These are phyloP conservation scores for Hirtodrosophila confusa DNA, from an alignment of 2,888 invertebrate genomes.

Conservation along the genomic window DNA sequence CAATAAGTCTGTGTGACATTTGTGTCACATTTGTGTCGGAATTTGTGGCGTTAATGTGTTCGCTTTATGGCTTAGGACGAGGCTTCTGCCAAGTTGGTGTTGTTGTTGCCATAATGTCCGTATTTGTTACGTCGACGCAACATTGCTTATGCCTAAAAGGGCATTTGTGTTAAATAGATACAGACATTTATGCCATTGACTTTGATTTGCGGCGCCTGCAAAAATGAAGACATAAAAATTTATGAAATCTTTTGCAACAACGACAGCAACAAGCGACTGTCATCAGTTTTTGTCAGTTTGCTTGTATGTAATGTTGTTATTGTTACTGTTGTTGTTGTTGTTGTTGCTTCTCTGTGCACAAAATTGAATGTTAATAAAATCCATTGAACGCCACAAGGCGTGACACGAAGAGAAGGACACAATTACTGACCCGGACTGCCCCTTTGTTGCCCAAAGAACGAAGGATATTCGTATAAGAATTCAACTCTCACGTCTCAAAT, in stretches of 20 bases:
- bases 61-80: slow-evolving; percentile 55
- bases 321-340: background rate
- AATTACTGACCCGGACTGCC: background rate
- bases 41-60: slow-evolving; percentile 71
- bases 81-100: slow-evolving; percentile 38
- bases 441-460: too few relatives aligned
- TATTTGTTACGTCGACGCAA: slow-evolving; percentile 66
- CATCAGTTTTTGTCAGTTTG: slow-evolving; percentile 23
- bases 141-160: slow-evolving; percentile 44
- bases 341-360: slow-evolving; percentile 6
- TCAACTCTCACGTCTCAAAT: too few relatives aligned
- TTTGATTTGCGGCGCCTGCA: slow-evolving; percentile 55
- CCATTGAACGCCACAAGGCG: slow-evolving; percentile 6
- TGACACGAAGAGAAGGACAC: background rate
- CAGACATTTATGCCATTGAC: slow-evolving; percentile 50
- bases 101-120: slow-evolving; percentile 50
- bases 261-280: slow-evolving; percentile 36
- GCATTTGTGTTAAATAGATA: slow-evolving; percentile 52
- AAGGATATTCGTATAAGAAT: too few relatives aligned
- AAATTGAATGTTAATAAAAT: slow-evolving; percentile 15
- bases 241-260: slow-evolving; percentile 43
- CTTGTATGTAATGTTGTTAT: too few relatives aligned
- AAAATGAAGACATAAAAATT: slow-evolving; percentile 70
- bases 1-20: slow-evolving; percentile 73
- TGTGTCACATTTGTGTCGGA: slow-evolving; percentile 77